These are phyloP conservation scores for Gallinago nigripennis DNA, from an alignment of 2,797 vertebrate genomes.

Conservation along the genomic window DNA sequence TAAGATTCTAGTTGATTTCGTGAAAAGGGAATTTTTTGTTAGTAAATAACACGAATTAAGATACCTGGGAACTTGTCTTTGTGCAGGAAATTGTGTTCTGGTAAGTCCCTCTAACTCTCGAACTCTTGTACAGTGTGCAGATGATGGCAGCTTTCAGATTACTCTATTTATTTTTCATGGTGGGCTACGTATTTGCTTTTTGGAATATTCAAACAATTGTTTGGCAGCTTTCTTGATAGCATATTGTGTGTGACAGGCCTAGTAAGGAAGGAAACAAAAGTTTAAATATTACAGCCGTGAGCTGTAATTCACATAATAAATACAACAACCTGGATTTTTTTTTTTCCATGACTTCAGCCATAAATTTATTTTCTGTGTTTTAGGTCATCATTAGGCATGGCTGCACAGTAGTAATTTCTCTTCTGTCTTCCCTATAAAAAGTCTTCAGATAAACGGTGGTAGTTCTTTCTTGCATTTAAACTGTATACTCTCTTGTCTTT, in stretches of 20 bases:
- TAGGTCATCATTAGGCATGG: not conserved
- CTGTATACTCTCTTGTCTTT: not conserved
- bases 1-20: not conserved
- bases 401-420: not conserved
- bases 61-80: not conserved
- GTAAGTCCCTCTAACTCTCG: not conserved
- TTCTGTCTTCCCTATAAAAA: not conserved
- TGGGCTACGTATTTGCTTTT: not conserved
- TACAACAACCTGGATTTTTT: not conserved
- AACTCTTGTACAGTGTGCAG: not conserved
- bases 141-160: not conserved
- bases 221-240: slow-evolving; percentile 16
- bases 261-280: not conserved
- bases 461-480: not conserved
- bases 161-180: not conserved
- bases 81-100: not conserved
- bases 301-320: not conserved
- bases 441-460: not conserved
- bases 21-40: not conserved
- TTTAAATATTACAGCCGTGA: not conserved
- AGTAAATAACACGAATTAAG: not conserved
- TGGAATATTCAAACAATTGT: not conserved
- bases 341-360: not conserved
- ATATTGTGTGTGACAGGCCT: slow-evolving; percentile 14
- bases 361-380: not conserved